Base-by-base conservation (phyloP, 1,140 invertebrate genomes). In the Spodoptera frugiperda region DNA sequence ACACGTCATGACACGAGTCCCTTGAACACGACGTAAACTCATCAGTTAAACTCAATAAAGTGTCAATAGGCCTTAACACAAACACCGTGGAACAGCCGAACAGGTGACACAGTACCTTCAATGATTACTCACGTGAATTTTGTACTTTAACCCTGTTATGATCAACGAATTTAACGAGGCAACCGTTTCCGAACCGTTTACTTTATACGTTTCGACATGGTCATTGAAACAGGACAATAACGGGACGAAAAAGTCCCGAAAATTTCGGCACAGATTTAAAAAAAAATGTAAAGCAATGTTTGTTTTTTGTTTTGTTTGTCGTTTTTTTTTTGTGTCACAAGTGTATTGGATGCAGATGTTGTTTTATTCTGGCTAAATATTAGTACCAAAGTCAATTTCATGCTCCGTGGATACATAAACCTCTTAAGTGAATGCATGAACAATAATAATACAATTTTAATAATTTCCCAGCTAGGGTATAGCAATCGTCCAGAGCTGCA, bases 101-200 rank as follows among this genome's bases (percentile, higher is more conserved):
- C 57, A 61, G n/a, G 30, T 61, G 57, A 61, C 30, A 33, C 57
- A 14, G 12, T 17, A 15, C 30, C 9, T 19, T 15, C 59, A 63
- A 44, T 63, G 44, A 63, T 63, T 44, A 63, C 59, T 63, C 59
- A 63, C 59, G 59, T 63, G 59, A 44, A 33, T 9, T 63, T 44
- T 9, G 57, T 61, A 63, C 57, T 39, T 39, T 11, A 39, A 63
- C 59, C 33, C 15, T 44, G 14, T 63, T 63, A 63, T 63, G 59
- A 63, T 63, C 59, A 44, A 33, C 59, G 59, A 63, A 63, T 46
- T 63, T 44, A 63, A 63, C 59, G 59, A 15, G 30, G 25, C 15
- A 14, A 39, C 33, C 59, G 12, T 44, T 63, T 63, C 59, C 59
- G 15, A 44, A 33, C 59, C 33, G 59, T 63, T 63, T 44, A 15